A percentile compares a stretch with the other conserved stretches of the same genome.
Conservation (phyloP, 2,888 invertebrate genomes). For the Ectobius pallidus region DNA sequence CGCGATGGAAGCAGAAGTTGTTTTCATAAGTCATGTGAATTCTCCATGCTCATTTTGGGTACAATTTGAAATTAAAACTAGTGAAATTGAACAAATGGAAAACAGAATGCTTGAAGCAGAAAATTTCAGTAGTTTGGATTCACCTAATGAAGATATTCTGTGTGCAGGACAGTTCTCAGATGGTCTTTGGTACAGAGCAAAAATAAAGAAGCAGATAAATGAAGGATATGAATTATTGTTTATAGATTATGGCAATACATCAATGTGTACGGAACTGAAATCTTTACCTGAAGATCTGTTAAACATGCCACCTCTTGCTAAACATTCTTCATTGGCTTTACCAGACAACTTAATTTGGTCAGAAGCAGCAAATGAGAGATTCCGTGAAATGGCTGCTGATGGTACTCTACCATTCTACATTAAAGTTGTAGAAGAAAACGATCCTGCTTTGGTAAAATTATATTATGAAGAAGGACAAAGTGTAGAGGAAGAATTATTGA, state of each 20-base stretch:
- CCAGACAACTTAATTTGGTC: conserved; percentile 69
- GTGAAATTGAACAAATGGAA: conserved; percentile 57
- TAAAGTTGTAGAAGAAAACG: conserved; percentile 69
- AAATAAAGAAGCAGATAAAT: conserved; percentile 62
- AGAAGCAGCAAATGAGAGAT: conserved; percentile 65
- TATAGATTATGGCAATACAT: conserved; percentile 73
- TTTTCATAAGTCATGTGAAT: conserved; percentile 70
- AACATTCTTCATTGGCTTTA: conserved; percentile 66
- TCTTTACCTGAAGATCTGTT: conserved; percentile 66
- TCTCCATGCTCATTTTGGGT: conserved; percentile 77
- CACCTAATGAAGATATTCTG: conserved; percentile 58
- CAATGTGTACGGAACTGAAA: conserved; percentile 64
- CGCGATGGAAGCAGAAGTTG: conserved; percentile 50
- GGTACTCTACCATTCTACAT: conserved; percentile 74
- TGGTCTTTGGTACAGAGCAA: conserved; percentile 70
- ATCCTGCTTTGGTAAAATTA: conserved; percentile 70
- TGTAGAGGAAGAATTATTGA: conserved; percentile 51
- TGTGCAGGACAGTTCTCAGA: conserved; percentile 71
- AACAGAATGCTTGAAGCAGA: conserved; percentile 62
- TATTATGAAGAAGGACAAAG: conserved; percentile 65
- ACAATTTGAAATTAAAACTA: conserved; percentile 66
- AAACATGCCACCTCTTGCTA: conserved; percentile 64
- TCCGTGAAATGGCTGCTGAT: conserved; percentile 70
- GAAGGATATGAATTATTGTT: conserved; percentile 65
- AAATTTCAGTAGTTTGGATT: conserved; percentile 51